phyloP scores from a whole-genome alignment of 2,888 invertebrate genomes.

The Leptopilina drosophilae region DNA sequence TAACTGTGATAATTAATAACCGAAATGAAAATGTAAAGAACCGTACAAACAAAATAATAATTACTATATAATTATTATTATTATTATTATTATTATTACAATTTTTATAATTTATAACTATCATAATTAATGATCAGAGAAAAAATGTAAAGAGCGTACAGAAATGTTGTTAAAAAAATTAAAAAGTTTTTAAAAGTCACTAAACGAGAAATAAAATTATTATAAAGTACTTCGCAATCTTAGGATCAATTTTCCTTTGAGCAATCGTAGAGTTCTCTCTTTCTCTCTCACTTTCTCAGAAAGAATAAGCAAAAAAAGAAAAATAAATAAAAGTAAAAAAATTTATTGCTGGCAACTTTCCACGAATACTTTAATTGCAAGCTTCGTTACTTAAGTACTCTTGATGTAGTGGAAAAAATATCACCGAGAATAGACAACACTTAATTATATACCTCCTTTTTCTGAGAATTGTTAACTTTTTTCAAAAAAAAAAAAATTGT shows the following conservation, averaged over 20 bases:
- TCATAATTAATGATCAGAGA: neutral
- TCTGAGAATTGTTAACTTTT: neutral
- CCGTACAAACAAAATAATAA: no score
- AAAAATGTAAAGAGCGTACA: neutral
- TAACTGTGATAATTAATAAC: no score
- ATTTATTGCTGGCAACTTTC: slow-evolving; percentile 27
- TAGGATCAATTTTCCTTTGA: slow-evolving; percentile 35
- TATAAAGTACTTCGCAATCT: slow-evolving; percentile 21
- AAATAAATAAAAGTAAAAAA: neutral
- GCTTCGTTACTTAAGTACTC: slow-evolving; percentile 6
- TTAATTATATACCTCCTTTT: slow-evolving; percentile 1
- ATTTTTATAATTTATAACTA: no score
- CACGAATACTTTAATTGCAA: slow-evolving; percentile 6
- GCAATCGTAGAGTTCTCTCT: neutral
- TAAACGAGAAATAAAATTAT: slow-evolving; percentile 18
- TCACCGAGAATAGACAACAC: slow-evolving; percentile 1
- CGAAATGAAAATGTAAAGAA: no score
- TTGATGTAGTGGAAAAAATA: slow-evolving; percentile 13
- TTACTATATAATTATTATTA: no score
- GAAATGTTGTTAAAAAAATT: neutral
- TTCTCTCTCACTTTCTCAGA: neutral
- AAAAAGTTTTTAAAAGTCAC: neutral
- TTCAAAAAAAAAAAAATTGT: neutral
- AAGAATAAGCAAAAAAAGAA: neutral
- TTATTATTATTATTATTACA: no score